These are phyloP conservation scores for Platanista minor DNA, from an alignment of 2,113 vertebrate genomes.

Conservation along the genomic window DNA sequence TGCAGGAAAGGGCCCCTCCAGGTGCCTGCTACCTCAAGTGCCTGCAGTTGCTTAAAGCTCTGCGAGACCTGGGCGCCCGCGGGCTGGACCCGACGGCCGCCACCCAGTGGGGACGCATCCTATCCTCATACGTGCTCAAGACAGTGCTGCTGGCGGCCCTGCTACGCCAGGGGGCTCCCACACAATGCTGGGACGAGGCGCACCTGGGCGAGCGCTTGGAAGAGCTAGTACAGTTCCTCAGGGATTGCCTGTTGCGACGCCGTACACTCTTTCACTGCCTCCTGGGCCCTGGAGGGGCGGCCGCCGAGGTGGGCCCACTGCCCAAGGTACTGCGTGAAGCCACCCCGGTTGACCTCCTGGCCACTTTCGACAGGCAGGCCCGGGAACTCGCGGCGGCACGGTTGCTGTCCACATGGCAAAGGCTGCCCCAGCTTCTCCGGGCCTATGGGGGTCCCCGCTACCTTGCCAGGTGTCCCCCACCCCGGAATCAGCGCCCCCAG, in stretches of 20 bases:
- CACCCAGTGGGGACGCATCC: constrained; percentile 81
- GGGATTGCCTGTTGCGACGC: constrained; percentile 81
- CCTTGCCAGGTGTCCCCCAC: neutral
- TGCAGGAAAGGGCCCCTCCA: constrained; percentile 82
- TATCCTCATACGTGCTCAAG: constrained; percentile 88
- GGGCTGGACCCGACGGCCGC: constrained; percentile 78
- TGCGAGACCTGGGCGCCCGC: constrained; percentile 84
- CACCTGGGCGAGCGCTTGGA: constrained; percentile 84
- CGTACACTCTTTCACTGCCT: constrained; percentile 85
- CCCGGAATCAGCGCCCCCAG: constrained; percentile 53
- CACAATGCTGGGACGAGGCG: constrained; percentile 82
- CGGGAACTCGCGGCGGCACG: constrained; percentile 80
- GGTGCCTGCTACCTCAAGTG: constrained; percentile 89
- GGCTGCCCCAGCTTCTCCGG: constrained; percentile 83
- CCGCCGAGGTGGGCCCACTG: constrained; percentile 80
- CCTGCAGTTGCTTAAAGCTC: constrained; percentile 88
- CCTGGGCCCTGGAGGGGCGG: constrained; percentile 75
- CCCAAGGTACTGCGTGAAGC: constrained; percentile 86
- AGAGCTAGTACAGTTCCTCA: constrained; percentile 83
- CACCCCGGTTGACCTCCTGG: constrained; percentile 81
- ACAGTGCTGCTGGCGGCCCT: constrained; percentile 83
- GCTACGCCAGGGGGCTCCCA: constrained; percentile 70
- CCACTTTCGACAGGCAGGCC: constrained; percentile 69
- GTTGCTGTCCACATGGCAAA: constrained; percentile 85
- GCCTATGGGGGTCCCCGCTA: constrained; percentile 77